Evolutionary conservation across 2,797 vertebrate genomes (phyloP).

Genomic region (Falco novaeseelandiae): DNA sequence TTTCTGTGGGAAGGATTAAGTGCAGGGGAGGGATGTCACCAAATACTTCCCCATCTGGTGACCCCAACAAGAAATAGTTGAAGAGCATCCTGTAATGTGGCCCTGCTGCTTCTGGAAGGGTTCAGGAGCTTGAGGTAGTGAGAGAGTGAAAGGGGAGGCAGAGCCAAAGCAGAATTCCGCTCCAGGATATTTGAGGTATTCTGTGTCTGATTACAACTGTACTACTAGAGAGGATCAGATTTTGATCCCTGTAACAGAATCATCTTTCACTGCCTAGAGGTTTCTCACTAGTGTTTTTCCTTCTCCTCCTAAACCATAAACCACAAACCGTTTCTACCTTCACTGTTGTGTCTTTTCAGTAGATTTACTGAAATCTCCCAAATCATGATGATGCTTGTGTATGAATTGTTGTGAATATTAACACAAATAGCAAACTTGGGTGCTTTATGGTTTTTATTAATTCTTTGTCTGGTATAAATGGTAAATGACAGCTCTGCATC

Average conservation of each 20-base stretch:
- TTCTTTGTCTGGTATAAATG: not conserved
- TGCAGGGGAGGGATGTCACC: not conserved
- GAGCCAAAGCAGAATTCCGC: not conserved
- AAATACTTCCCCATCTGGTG: not conserved
- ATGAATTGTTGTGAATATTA: not conserved
- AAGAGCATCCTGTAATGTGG: not conserved
- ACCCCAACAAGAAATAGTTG: not conserved
- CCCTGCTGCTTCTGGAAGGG: not conserved
- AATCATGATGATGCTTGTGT: not conserved
- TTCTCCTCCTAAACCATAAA: not conserved
- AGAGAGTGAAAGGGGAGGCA: not conserved
- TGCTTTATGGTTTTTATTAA: not conserved
- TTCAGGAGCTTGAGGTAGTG: not conserved
- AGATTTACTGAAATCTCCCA: not conserved
- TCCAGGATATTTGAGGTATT: not conserved
- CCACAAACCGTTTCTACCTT: not conserved
- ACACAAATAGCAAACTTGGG: not conserved
- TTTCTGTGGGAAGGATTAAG: not conserved
- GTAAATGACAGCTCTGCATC: not conserved
- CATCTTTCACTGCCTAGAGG: not conserved
- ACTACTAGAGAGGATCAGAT: not conserved
- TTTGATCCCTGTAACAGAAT: not conserved
- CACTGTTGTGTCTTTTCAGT: not conserved
- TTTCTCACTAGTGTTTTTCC: not conserved
- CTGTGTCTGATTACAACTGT: not conserved